These are phyloP conservation scores for Lymantria dispar DNA, from an alignment of 2,888 invertebrate genomes.

Conservation along the genomic window DNA sequence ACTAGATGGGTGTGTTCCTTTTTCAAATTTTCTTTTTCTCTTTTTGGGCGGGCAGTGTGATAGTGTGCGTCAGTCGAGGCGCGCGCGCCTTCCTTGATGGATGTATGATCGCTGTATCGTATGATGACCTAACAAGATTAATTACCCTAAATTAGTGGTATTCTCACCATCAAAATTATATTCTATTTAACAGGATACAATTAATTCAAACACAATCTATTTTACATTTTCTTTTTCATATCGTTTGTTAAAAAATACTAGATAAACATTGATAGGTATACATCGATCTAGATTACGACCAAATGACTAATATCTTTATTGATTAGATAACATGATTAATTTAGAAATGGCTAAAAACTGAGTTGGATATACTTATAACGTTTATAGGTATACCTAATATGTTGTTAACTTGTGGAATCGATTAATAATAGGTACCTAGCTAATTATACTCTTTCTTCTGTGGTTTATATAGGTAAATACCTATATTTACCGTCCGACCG, in stretches of 20 bases:
- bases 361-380: too few species aligned
- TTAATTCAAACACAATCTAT: neutral
- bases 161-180: constrained; percentile 28
- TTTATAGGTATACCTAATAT: too few species aligned
- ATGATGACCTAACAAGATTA: constrained; percentile 33
- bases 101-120: constrained; percentile 47
- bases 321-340: neutral
- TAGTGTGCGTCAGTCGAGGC: constrained; percentile 77
- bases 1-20: constrained; percentile 75
- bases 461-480: too few species aligned
- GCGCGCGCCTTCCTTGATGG: constrained; percentile 71
- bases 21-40: constrained; percentile 80
- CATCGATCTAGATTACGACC: neutral
- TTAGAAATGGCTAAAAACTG: neutral
- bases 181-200: constrained; percentile 20
- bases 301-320: neutral
- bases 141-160: constrained; percentile 34
- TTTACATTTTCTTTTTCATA: neutral
- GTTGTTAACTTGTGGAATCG: too few species aligned
- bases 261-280: neutral
- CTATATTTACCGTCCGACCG: too few species aligned
- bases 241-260: neutral
- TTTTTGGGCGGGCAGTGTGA: constrained; percentile 74
- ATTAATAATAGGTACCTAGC: too few species aligned
- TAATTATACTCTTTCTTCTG: too few species aligned